These are phyloP conservation scores for Hydropsyche tenuis DNA, from an alignment of 1,140 invertebrate genomes.

Conservation along the genomic window DNA sequence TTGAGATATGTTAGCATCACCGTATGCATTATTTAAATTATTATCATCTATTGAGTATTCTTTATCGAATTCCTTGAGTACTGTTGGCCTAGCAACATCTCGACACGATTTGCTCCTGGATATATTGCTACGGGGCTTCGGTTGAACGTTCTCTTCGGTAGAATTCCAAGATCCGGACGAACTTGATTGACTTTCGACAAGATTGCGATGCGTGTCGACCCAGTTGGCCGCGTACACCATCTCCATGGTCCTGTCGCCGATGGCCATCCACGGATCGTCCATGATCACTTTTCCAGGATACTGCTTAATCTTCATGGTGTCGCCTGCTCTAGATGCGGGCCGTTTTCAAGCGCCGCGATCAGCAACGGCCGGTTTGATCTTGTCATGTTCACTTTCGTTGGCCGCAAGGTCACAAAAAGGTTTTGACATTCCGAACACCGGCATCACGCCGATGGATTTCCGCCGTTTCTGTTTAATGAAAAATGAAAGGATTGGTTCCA, in stretches of 20 bases:
- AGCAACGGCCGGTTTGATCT: background rate
- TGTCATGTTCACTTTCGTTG: conserved; percentile 33
- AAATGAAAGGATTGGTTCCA: background rate
- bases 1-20: conserved; percentile 63
- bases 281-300: conserved; percentile 81
- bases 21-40: conserved; percentile 49
- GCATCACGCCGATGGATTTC: background rate
- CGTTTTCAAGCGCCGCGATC: background rate
- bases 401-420: conserved; percentile 23
- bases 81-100: conserved; percentile 55
- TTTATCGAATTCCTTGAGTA: conserved; percentile 52
- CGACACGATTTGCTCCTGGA: conserved; percentile 62
- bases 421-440: conserved; percentile 25
- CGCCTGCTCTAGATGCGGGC: conserved; percentile 43
- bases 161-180: conserved; percentile 47
- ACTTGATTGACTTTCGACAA: conserved; percentile 33
- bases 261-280: conserved; percentile 71
- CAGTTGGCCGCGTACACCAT: conserved; percentile 84
- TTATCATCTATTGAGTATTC: conserved; percentile 54
- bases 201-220: conserved; percentile 66
- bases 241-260: conserved; percentile 70
- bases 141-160: conserved; percentile 33
- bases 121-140: conserved; percentile 55
- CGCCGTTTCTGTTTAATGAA: background rate
- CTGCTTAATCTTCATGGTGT: conserved; percentile 78